Evolutionary conservation across 2,888 invertebrate genomes (phyloP), one percentile per base, ranked within the genome.

Genomic region (Herminia tarsipennalis): DNA sequence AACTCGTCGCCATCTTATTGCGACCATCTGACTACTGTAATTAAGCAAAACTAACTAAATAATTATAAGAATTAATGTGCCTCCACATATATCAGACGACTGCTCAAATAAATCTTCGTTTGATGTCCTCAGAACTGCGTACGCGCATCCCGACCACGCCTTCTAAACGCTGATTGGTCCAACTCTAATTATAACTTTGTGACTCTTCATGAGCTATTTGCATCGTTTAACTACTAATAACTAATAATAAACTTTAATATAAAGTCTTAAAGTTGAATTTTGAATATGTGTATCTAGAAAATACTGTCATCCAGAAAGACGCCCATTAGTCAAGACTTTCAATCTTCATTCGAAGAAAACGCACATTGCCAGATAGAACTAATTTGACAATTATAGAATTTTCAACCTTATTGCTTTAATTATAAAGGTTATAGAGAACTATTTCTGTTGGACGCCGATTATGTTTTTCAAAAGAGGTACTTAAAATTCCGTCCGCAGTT

Each of bases 41-140:
- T 89, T 89, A 88, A 78, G 75, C 66, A 45, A 27, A 73, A 81
- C 86, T 81, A 88, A 88, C 90, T 86, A 88, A 88, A 90, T 91
- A 89, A 91, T 88, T 88, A 91, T 88, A 84, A 86, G 86, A 84
- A 91, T 90, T 90, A 89, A 90, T 89, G 88, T 79, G 65, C 76
- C 56, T 64, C 51, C 75, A 58, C 81, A 88, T 90, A 81, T 79
- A 76, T 90, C 89, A 87, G 71, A 48, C 61, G 67, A 65, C 72
- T 64, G 74, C 75, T 75, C 81, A 83, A 87, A 89, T 90, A 89
- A 86, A 84, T 83, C 77, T 80, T 70, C 77, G 76, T 81, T 86
- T 82, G 81, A 86, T 79, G 71, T 57, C 57, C 71, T 69, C 71
- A 68, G 71, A 73, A 69, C 70, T 76, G 72, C 83, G 81, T 81